Base-by-base conservation (phyloP, 2,888 invertebrate species). In the Clanis bilineata region DNA sequence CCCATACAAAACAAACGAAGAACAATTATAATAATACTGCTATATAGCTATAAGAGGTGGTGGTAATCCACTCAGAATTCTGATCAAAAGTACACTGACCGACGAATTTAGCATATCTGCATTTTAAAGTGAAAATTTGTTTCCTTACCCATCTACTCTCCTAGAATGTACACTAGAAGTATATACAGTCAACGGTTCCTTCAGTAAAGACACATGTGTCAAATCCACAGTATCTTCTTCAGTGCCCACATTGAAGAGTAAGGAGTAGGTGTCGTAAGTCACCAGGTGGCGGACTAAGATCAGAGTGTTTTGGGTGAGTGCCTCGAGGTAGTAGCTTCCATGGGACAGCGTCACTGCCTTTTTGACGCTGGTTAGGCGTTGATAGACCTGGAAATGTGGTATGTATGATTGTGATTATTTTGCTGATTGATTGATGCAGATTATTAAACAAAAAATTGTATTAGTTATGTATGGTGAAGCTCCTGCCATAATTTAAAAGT, bases 201-300 rank as follows among this genome's bases (percentile, higher is more conserved):
- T 62, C 9, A 89, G 59, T 12, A 76, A 65, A 1, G 69, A 23
- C 0, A 83, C 62, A 12, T 58, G 64, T 3, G 69, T 62, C 12
- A 94, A 79, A 67, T 93, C 85, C 1, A 93, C 80, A 0, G 70
- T 66, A 65, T 91, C 86, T 25, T 76, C 62, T 3, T 60, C 68
- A 1, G 79, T 72, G 0, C 92, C 92, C 43, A 94, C 90, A 77
- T 95, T 95, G 63, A 94, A 83, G 6, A 94, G 71, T 18, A 94
- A 77, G 0, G 86, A 83, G 65, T 80, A 81, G 0, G 82, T 77
- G 61, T 85, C 82, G 62, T 78, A 70, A 1, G 82, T 82, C 32
- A 64, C 57, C 10, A 88, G 74, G 59, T 81, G 67, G 1, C 88
- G 74, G 39, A 83, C 74, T 12, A 88, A 64, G 12, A 79, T 56